These are phyloP conservation scores for Antedon mediterranea DNA, from an alignment of 53 echinoderm and acorn worm species.

Conservation along the genomic window DNA sequence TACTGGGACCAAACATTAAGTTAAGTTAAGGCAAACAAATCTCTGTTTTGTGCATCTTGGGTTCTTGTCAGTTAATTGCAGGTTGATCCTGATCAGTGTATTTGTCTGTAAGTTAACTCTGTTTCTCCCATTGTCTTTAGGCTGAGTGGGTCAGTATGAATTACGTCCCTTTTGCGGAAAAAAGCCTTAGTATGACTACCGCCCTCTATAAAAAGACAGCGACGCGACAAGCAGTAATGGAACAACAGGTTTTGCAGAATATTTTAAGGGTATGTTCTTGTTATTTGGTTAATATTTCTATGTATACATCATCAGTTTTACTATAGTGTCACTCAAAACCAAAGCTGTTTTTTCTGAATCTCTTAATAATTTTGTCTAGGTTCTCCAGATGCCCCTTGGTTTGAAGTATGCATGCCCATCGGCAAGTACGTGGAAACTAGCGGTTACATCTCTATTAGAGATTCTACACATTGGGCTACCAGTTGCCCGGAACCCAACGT, in stretches of 20 bases:
- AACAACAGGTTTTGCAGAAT: conserved; percentile 82
- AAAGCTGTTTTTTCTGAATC: too few relatives aligned
- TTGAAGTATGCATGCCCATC: conserved; percentile 94
- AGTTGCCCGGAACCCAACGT: conserved; percentile 54
- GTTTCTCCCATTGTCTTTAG: conserved; percentile 36
- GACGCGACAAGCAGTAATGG: conserved; percentile 57
- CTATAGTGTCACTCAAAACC: not conserved
- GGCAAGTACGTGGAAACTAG: conserved; percentile 81
- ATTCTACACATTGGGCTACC: conserved; percentile 76
- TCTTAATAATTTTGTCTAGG: conserved; percentile 37
- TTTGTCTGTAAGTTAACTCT: too few relatives aligned
- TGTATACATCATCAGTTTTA: too few relatives aligned
- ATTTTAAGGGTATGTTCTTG: conserved; percentile 79
- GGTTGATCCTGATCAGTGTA: too few relatives aligned
- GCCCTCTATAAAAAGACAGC: conserved; percentile 78
- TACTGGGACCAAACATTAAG: too few relatives aligned
- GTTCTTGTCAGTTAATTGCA: not conserved
- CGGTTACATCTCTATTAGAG: conserved; percentile 71
- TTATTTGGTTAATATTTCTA: too few relatives aligned
- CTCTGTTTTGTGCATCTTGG: too few relatives aligned
- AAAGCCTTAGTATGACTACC: conserved; percentile 63
- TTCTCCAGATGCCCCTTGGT: conserved; percentile 78
- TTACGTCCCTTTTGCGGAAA: conserved; percentile 98
- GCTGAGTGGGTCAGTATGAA: conserved; percentile 97
- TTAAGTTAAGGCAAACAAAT: too few relatives aligned